Conservation (phyloP, 2,113 vertebrate genomes). For the Motacilla tschutschensis region DNA sequence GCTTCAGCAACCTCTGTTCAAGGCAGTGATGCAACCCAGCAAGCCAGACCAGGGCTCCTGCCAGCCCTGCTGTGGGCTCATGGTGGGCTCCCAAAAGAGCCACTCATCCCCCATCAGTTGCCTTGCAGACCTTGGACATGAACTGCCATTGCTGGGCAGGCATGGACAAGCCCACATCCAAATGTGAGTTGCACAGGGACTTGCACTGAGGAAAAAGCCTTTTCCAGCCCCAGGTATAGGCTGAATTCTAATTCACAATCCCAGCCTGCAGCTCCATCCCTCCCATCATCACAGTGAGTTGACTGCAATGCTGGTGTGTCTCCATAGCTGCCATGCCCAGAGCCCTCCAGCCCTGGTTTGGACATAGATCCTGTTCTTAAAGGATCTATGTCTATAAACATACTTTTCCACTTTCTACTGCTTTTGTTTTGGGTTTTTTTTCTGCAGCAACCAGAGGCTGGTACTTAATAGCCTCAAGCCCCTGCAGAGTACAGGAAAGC, state of each 20-base stretch:
- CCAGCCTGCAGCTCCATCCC: background rate
- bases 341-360: background rate
- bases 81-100: background rate
- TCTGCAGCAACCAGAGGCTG: background rate
- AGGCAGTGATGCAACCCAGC: accelerated
- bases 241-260: background rate
- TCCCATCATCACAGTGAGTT: accelerated
- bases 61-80: background rate
- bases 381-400: background rate
- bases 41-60: background rate
- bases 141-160: background rate
- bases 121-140: accelerated
- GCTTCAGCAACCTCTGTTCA: background rate
- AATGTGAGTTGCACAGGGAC: background rate
- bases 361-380: background rate
- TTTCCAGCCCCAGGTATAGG: background rate
- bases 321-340: background rate
- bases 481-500: background rate
- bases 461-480: background rate
- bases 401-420: background rate
- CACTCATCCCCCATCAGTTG: too few species aligned
- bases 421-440: background rate
- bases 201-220: background rate
- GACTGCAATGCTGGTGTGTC: background rate
- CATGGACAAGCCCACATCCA: background rate